Evolutionary conservation across 2,797 vertebrate species (phyloP).

Genomic region (Manis pentadactyla): DNA sequence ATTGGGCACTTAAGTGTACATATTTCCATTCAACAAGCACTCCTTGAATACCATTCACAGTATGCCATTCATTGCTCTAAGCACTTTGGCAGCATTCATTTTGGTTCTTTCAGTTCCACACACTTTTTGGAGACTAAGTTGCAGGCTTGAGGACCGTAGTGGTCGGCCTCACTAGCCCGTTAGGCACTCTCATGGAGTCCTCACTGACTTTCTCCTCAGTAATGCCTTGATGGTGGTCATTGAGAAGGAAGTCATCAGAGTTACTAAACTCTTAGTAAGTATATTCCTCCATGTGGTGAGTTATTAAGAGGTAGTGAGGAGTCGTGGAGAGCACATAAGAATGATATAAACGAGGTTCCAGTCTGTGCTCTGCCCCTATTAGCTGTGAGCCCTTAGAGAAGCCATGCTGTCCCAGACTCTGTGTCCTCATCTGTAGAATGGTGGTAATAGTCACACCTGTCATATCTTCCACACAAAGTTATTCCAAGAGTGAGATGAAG

Average conservation of each 20-base stretch:
- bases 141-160: not conserved
- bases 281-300: not conserved
- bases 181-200: not conserved
- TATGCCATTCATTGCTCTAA: not conserved
- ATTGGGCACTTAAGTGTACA: not conserved
- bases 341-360: not conserved
- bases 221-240: no score
- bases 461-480: not conserved
- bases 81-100: not conserved
- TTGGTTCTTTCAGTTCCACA: not conserved
- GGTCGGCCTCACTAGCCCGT: not conserved
- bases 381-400: not conserved
- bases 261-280: not conserved
- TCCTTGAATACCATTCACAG: rapidly evolving
- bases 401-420: not conserved
- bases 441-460: not conserved
- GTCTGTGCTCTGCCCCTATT: not conserved
- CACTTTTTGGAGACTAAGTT: not conserved
- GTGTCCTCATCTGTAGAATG: not conserved
- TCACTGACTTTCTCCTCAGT: not conserved
- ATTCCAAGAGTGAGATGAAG: not conserved
- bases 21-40: not conserved
- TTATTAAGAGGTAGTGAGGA: not conserved
- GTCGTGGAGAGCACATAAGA: not conserved
- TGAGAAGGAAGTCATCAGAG: not conserved